Evolutionary conservation across 2,888 invertebrate genomes (phyloP).

Genomic region (Caenorhabditis sp.): DNA sequence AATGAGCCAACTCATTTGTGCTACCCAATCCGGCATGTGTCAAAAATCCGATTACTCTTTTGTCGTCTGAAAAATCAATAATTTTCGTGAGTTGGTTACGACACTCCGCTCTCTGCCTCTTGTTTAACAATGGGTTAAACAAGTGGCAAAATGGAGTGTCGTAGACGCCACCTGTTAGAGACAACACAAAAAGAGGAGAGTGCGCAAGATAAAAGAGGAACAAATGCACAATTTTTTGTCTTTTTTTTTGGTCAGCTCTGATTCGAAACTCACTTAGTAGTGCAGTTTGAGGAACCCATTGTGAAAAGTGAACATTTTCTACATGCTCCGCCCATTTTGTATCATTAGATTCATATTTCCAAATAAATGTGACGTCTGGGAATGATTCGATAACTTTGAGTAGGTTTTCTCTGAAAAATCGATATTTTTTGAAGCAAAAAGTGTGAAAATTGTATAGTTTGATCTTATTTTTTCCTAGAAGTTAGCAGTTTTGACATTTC

Average conservation of each 20-base stretch:
- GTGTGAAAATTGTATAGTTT: too few species aligned
- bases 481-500: too few species aligned
- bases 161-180: too few species aligned
- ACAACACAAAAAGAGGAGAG: too few species aligned
- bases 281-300: conserved; percentile 37
- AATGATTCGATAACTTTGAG: conserved; percentile 3
- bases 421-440: too few species aligned
- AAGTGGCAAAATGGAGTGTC: too few species aligned
- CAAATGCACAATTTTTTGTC: too few species aligned
- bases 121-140: too few species aligned
- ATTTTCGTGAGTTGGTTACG: neutral
- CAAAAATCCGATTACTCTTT: conserved; percentile 27
- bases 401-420: conserved; percentile 13
- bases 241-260: too few species aligned
- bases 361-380: conserved; percentile 34
- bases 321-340: conserved; percentile 9
- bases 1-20: conserved; percentile 35
- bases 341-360: conserved; percentile 37
- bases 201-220: too few species aligned
- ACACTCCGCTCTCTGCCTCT: too few species aligned
- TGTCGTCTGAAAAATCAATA: conserved; percentile 4
- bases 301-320: conserved; percentile 18
- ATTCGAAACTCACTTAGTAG: conserved; percentile 8
- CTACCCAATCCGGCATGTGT: conserved; percentile 39
- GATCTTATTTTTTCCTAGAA: too few species aligned